Evolutionary conservation across 2,888 invertebrate species (phyloP).

Genomic region (Helleia helle): DNA sequence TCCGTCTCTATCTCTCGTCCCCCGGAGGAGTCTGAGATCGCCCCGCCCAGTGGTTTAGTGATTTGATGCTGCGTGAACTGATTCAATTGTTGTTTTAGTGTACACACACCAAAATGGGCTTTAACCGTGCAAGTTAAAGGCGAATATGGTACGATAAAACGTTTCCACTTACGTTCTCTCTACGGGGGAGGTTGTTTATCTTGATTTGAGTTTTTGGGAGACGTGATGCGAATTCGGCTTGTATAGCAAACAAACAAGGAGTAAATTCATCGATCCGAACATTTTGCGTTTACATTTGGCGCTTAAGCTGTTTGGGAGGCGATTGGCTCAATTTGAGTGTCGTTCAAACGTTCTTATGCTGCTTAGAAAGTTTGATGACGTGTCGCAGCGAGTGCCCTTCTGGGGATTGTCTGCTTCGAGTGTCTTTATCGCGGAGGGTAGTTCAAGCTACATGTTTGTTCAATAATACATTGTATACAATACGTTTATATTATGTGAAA

Average conservation of each 20-base stretch:
- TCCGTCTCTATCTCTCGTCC: conserved; percentile 58
- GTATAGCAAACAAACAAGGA: conserved; percentile 67
- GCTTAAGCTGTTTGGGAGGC: conserved; percentile 42
- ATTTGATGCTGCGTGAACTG: conserved; percentile 75
- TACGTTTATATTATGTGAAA: not conserved
- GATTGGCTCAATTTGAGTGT: conserved; percentile 52
- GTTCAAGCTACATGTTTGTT: conserved; percentile 1
- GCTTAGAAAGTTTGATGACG: conserved; percentile 62
- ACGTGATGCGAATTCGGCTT: conserved; percentile 72
- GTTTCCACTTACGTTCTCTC: conserved; percentile 62
- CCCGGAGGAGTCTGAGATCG: conserved; percentile 66
- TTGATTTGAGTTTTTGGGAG: conserved; percentile 70
- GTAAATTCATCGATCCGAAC: conserved; percentile 60
- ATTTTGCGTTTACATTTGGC: conserved; percentile 37
- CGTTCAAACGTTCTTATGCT: conserved; percentile 61
- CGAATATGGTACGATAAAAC: conserved; percentile 67
- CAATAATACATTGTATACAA: conserved; percentile 3
- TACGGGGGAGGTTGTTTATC: conserved; percentile 66
- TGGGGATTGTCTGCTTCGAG: conserved; percentile 53
- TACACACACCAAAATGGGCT: conserved; percentile 53
- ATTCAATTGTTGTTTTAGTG: conserved; percentile 66
- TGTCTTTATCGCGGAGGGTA: conserved; percentile 29
- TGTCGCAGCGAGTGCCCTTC: conserved; percentile 52
- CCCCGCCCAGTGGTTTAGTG: conserved; percentile 75
- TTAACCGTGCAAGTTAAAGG: conserved; percentile 63